Evolutionary conservation across 2,888 invertebrate species (phyloP).

Genomic region (Chloroclysta siterata): DNA sequence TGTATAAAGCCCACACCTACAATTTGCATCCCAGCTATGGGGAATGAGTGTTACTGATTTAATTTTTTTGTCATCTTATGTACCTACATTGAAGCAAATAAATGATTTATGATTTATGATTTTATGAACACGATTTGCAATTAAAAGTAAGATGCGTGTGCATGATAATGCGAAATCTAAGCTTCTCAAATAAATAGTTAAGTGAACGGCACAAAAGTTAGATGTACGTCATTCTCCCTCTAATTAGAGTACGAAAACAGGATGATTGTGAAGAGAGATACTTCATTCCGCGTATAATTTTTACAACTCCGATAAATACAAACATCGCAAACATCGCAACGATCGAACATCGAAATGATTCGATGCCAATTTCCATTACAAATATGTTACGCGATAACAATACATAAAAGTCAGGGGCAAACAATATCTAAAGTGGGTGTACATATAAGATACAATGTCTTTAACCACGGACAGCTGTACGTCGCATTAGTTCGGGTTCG

Average conservation of each 20-base stretch:
- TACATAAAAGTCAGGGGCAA: slow-evolving; percentile 25
- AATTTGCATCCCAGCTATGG: too few species aligned
- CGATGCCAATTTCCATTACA: slow-evolving; percentile 22
- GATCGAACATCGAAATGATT: slow-evolving; percentile 18
- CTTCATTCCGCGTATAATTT: slow-evolving; percentile 13
- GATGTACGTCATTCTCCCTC: slow-evolving; percentile 2
- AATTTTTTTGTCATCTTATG: too few species aligned
- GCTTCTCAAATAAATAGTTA: too few species aligned
- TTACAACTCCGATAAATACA: not conserved
- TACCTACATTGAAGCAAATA: too few species aligned
- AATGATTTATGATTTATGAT: too few species aligned
- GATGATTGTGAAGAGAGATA: not conserved
- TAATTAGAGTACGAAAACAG: slow-evolving; percentile 11
- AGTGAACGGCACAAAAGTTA: slow-evolving; percentile 11
- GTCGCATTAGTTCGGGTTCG: not conserved
- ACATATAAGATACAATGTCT: slow-evolving; percentile 5
- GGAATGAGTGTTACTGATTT: too few species aligned
- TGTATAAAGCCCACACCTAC: too few species aligned
- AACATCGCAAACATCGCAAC: too few species aligned
- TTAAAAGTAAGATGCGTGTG: slow-evolving; percentile 11
- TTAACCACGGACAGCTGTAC: slow-evolving; percentile 6
- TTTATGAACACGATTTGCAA: too few species aligned
- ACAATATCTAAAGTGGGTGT: slow-evolving; percentile 16
- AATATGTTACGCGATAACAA: slow-evolving; percentile 21
- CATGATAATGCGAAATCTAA: slow-evolving; percentile 7